Conservation (phyloP, 2,797 vertebrate genomes). For the Rhabdophis nuchalis region DNA sequence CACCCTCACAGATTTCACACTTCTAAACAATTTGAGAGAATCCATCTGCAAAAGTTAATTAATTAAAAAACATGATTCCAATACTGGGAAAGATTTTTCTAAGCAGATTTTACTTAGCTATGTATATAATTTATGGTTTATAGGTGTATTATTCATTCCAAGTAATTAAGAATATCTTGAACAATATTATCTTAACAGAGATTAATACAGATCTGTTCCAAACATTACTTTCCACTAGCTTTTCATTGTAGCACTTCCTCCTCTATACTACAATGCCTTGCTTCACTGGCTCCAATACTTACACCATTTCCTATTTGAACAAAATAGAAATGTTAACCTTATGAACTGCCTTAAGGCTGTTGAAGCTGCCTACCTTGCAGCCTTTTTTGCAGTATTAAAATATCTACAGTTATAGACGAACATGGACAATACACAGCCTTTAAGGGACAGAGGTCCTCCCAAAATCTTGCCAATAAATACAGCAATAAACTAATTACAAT, state of each 20-base stretch:
- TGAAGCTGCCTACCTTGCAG: no score
- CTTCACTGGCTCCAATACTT: conserved; percentile 25
- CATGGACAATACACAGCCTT: not conserved
- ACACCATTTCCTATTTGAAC: conserved; percentile 44
- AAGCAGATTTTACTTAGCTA: not conserved
- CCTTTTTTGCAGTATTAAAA: not conserved
- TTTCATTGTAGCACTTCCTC: conserved; percentile 46
- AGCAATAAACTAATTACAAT: not conserved
- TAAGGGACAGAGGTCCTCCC: not conserved
- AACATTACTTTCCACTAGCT: conserved; percentile 51
- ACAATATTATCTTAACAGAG: conserved; percentile 48
- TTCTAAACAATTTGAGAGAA: not conserved
- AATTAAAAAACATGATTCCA: not conserved
- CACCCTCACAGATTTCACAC: not conserved
- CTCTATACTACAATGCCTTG: conserved; percentile 36
- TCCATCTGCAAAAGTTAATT: not conserved
- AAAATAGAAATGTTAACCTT: not conserved
- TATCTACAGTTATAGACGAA: not conserved
- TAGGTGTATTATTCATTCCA: conserved; percentile 30
- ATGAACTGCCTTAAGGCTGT: not conserved
- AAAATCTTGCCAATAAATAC: not conserved
- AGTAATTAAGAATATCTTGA: not conserved
- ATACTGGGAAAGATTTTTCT: not conserved
- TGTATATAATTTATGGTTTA: conserved; percentile 20
- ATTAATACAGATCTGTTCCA: conserved; percentile 35